Percentiles rank a stretch among this genome's conserved stretches.
Evolutionary conservation across 2,113 vertebrate species (phyloP).

Genomic region (Melanerpes aurifrons): DNA sequence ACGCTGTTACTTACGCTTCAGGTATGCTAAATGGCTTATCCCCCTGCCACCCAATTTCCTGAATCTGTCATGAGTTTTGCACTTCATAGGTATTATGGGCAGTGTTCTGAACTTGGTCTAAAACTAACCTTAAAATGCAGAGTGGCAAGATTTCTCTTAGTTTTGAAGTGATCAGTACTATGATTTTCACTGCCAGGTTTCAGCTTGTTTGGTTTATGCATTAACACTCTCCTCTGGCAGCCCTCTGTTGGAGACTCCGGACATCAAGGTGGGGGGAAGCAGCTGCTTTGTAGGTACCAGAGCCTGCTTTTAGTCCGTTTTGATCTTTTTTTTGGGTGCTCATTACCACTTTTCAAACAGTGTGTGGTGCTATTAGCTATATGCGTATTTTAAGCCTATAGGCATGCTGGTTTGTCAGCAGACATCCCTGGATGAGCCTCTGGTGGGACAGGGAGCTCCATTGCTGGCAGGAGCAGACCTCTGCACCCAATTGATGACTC

Average conservation of each 20-base stretch:
- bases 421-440: neutral
- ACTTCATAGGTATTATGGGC: neutral
- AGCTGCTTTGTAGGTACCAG: neutral
- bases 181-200: neutral
- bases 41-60: neutral
- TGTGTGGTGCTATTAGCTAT: neutral
- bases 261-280: neutral
- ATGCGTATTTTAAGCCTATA: neutral
- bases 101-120: neutral
- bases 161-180: neutral
- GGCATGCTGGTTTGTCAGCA: neutral
- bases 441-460: neutral
- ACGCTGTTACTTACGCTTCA: neutral
- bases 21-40: neutral
- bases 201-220: neutral
- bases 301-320: neutral
- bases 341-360: neutral
- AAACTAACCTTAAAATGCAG: neutral
- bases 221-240: fast-evolving
- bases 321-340: neutral
- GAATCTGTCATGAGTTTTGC: neutral
- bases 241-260: neutral
- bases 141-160: neutral
- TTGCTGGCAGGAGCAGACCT: neutral
- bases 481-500: neutral